A percentile compares a stretch with the other conserved stretches of the same genome.
Evolutionary conservation across 2,797 vertebrate species (phyloP).

Genomic region (Hippocampus kuda): DNA sequence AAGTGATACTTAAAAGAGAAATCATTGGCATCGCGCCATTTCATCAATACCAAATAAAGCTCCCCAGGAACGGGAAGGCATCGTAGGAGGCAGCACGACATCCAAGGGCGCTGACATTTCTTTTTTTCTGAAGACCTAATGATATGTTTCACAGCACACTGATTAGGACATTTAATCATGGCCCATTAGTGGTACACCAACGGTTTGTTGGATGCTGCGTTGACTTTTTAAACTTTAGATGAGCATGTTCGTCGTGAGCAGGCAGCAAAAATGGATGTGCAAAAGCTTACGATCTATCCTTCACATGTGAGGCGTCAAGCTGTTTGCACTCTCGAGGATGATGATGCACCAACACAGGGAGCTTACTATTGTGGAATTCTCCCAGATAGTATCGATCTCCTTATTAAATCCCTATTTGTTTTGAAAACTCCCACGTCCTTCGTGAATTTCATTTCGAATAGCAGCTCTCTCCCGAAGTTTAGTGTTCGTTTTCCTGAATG

Average conservation of each 20-base stretch:
- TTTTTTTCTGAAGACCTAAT: constrained; percentile 18
- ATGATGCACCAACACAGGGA: not conserved
- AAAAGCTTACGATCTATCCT: not conserved
- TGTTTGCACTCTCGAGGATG: too few species aligned
- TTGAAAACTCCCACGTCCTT: too few species aligned
- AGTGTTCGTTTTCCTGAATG: not conserved
- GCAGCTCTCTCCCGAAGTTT: not conserved
- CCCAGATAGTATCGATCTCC: not conserved
- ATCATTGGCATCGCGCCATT: constrained; percentile 19
- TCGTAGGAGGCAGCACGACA: constrained; percentile 30
- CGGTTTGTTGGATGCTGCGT: not conserved
- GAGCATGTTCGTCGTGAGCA: constrained; percentile 15
- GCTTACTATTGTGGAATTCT: not conserved
- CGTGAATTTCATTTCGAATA: too few species aligned
- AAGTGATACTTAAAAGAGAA: not conserved
- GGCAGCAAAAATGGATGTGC: not conserved
- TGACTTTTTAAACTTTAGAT: constrained; percentile 29
- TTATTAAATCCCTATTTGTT: not conserved
- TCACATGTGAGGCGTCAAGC: not conserved
- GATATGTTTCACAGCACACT: constrained; percentile 15
- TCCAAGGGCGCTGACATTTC: constrained; percentile 50
- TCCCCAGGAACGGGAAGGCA: constrained; percentile 30
- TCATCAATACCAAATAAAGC: constrained; percentile 37
- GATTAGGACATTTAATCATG: constrained; percentile 33
- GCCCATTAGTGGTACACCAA: constrained; percentile 33